A percentile compares a stretch with the other conserved stretches of the same genome.
These are phyloP conservation scores for Gambusia holbrooki DNA, from an alignment of 2,113 vertebrate genomes.

Conservation along the genomic window DNA sequence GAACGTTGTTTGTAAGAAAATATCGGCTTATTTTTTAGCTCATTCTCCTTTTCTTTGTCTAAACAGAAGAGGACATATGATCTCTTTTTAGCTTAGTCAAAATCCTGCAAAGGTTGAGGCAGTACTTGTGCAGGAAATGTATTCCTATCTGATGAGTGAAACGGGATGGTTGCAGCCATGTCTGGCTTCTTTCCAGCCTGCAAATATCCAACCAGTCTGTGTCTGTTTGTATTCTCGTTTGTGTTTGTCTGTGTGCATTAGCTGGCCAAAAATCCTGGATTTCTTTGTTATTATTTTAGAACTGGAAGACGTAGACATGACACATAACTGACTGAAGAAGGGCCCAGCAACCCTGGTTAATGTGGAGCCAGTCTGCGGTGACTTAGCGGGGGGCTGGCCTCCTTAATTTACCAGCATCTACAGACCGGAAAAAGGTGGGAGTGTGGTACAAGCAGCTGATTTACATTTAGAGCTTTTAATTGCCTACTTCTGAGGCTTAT, in stretches of 20 bases:
- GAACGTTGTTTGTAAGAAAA: neutral
- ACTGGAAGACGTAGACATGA: constrained; percentile 60
- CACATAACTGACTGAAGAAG: constrained; percentile 61
- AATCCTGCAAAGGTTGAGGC: constrained; percentile 25
- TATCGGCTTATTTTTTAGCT: constrained; percentile 1
- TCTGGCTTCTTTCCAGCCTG: constrained; percentile 59
- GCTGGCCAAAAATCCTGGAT: constrained; percentile 35
- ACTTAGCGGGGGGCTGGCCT: constrained; percentile 33
- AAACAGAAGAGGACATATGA: neutral
- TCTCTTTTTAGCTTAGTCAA: constrained; percentile 4
- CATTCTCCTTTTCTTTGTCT: neutral
- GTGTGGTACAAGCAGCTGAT: constrained; percentile 55
- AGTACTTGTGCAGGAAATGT: constrained; percentile 34
- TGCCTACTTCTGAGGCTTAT: constrained; percentile 71
- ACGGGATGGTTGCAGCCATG: constrained; percentile 43
- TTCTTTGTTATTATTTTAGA: constrained; percentile 57
- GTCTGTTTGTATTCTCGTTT: constrained; percentile 14
- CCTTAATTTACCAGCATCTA: constrained; percentile 44
- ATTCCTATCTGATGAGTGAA: constrained; percentile 45
- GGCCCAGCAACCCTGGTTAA: constrained; percentile 32
- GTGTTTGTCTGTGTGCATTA: constrained; percentile 47
- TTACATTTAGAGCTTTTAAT: constrained; percentile 77
- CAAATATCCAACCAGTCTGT: constrained; percentile 47
- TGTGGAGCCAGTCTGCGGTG: constrained; percentile 47
- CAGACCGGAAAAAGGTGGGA: constrained; percentile 44